These are phyloP conservation scores for Drosophila parabipectinata DNA, from an alignment of 1,140 invertebrate species.

Conservation along the genomic window DNA sequence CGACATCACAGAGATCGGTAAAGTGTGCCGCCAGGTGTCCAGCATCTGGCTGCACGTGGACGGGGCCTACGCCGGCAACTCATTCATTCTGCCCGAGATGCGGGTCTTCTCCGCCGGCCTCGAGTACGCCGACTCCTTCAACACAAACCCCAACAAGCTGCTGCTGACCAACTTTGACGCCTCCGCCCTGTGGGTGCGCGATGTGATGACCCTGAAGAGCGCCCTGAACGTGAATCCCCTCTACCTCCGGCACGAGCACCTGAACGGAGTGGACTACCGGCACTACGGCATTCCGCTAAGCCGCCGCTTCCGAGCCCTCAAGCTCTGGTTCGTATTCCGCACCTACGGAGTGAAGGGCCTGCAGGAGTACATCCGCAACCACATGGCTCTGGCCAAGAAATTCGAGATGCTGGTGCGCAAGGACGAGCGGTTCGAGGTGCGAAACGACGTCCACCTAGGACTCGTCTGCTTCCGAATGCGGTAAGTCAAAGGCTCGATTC, in stretches of 20 bases:
- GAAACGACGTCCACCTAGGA: constrained; percentile 91
- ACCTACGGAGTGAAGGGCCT: constrained; percentile 93
- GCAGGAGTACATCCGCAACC: constrained; percentile 93
- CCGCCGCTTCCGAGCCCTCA: constrained; percentile 93
- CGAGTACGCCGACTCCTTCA: constrained; percentile 94
- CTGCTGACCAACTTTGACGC: constrained; percentile 95
- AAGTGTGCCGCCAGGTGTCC: constrained; percentile 88
- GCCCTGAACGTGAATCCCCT: constrained; percentile 96
- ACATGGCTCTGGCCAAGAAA: constrained; percentile 93
- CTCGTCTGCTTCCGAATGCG: constrained; percentile 89
- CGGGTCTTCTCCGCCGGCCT: constrained; percentile 90
- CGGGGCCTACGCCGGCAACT: constrained; percentile 93
- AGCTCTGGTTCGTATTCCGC: constrained; percentile 95
- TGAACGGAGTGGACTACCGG: constrained; percentile 89
- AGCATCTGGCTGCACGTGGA: constrained; percentile 90
- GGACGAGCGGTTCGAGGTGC: constrained; percentile 93
- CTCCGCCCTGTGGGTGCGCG: constrained; percentile 94
- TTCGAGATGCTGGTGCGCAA: constrained; percentile 91
- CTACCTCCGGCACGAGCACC: constrained; percentile 94
- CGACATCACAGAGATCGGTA: constrained; percentile 91
- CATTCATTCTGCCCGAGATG: constrained; percentile 94
- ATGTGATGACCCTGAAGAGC: constrained; percentile 91
- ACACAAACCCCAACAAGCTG: constrained; percentile 97
- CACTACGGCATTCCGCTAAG: constrained; percentile 97
- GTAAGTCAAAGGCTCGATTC: constrained; percentile 48